phyloP scores from a whole-genome alignment of 2,113 vertebrate genomes.

The Melanerpes formicivorus region DNA sequence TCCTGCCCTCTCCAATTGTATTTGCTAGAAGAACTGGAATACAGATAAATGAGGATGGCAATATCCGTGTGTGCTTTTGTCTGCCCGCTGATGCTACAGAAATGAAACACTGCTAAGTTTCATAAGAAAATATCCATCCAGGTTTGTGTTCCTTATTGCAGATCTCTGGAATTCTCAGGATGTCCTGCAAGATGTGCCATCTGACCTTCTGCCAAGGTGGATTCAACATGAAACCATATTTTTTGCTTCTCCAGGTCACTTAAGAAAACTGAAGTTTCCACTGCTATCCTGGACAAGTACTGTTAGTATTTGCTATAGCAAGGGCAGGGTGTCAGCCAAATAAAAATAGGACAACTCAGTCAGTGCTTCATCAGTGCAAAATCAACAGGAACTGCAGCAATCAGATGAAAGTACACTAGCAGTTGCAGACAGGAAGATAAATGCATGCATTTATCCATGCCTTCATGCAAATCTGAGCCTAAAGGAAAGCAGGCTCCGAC shows the following conservation, averaged over 20 bases:
- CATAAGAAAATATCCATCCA: background rate
- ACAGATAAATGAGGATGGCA: background rate
- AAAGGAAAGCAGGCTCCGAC: background rate
- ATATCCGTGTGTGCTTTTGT: background rate
- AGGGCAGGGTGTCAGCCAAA: conserved; percentile 47
- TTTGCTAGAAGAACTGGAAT: background rate
- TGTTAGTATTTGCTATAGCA: background rate
- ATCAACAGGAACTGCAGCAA: background rate
- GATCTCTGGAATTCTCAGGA: background rate
- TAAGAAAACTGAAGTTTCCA: background rate
- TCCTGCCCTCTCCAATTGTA: background rate
- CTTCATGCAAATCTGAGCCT: background rate
- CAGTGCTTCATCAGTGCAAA: conserved; percentile 29
- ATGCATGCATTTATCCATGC: background rate
- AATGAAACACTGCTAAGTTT: background rate
- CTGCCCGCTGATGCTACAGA: background rate
- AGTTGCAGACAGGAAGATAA: background rate
- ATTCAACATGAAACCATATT: accelerated
- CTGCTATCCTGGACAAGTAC: conserved; percentile 30
- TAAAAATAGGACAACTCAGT: conserved; percentile 22
- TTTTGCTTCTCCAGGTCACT: background rate
- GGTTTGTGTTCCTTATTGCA: background rate
- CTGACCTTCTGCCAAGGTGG: background rate
- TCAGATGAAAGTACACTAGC: background rate
- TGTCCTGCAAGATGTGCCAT: background rate